phyloP scores from a whole-genome alignment of 2,888 invertebrate genomes.

The Leptogaster cylindrica region DNA sequence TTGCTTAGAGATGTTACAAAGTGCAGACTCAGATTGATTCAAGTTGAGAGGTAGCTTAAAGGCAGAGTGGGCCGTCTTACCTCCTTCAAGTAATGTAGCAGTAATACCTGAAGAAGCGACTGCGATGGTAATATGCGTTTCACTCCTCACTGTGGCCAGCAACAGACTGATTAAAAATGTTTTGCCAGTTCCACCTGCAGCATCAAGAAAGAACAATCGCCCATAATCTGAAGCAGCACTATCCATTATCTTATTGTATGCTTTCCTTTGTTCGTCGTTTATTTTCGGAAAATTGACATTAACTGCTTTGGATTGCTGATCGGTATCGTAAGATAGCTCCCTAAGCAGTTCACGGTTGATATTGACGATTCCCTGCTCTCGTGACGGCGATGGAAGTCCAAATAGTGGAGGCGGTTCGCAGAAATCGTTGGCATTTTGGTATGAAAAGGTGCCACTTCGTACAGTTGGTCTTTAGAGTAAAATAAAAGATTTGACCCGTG shows the following conservation, averaged over 20 bases:
- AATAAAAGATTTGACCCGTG: no score
- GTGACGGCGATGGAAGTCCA: not conserved
- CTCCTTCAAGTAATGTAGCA: slow-evolving; percentile 49
- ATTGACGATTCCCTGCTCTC: no score
- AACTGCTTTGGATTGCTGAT: slow-evolving; percentile 40
- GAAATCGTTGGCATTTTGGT: no score
- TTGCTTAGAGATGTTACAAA: slow-evolving; percentile 52
- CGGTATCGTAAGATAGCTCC: slow-evolving; percentile 47
- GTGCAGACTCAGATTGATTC: slow-evolving; percentile 49
- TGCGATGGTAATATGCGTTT: slow-evolving; percentile 46
- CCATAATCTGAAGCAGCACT: slow-evolving; percentile 45
- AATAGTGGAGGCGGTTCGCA: not conserved
- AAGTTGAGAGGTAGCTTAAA: slow-evolving; percentile 49
- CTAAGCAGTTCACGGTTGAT: slow-evolving; percentile 6
- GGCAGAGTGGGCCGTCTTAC: slow-evolving; percentile 48
- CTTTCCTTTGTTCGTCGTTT: slow-evolving; percentile 39
- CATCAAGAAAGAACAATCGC: slow-evolving; percentile 42
- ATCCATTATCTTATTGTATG: slow-evolving; percentile 49
- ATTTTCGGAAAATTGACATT: slow-evolving; percentile 36
- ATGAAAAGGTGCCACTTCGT: no score
- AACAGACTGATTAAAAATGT: slow-evolving; percentile 39
- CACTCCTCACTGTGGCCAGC: slow-evolving; percentile 37
- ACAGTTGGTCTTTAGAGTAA: no score
- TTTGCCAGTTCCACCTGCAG: slow-evolving; percentile 44
- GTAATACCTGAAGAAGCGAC: slow-evolving; percentile 49